phyloP scores from a whole-genome alignment of 1,140 invertebrate genomes.

The Rhysida immarginata region DNA sequence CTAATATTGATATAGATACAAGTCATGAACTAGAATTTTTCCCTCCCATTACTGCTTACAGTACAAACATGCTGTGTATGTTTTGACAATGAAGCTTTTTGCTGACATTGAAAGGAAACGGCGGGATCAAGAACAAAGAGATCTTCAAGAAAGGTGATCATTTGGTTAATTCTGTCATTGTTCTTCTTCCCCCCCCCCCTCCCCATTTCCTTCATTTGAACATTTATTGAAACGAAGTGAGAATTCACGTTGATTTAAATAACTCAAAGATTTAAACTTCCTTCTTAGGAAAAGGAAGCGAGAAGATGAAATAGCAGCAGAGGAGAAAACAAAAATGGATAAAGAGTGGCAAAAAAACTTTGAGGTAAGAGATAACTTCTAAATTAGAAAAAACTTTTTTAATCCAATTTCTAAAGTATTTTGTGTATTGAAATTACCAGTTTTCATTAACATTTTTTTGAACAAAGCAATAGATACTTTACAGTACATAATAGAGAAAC shows the following conservation, averaged over 20 bases:
- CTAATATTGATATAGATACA: too few relatives aligned
- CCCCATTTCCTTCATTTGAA: too few relatives aligned
- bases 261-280: too few relatives aligned
- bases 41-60: conserved; percentile 25
- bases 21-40: too few relatives aligned
- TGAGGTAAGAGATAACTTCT: conserved; percentile 43
- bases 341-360: conserved; percentile 97
- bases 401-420: too few relatives aligned
- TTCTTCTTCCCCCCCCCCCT: neutral
- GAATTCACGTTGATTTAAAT: too few relatives aligned
- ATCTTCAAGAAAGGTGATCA: conserved; percentile 66
- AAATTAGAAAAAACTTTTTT: neutral
- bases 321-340: conserved; percentile 71
- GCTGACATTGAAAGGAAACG: conserved; percentile 83
- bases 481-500: too few relatives aligned
- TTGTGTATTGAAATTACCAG: too few relatives aligned
- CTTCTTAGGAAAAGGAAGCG: conserved; percentile 81
- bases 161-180: neutral
- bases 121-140: conserved; percentile 63
- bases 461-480: too few relatives aligned
- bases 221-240: too few relatives aligned
- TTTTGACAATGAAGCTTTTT: conserved; percentile 97
- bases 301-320: conserved; percentile 81
- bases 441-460: too few relatives aligned
- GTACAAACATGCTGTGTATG: conserved; percentile 86